Evolutionary conservation across 1,140 invertebrate species (phyloP), one percentile per base, ranked within the genome.

Genomic region (Physella acuta): DNA sequence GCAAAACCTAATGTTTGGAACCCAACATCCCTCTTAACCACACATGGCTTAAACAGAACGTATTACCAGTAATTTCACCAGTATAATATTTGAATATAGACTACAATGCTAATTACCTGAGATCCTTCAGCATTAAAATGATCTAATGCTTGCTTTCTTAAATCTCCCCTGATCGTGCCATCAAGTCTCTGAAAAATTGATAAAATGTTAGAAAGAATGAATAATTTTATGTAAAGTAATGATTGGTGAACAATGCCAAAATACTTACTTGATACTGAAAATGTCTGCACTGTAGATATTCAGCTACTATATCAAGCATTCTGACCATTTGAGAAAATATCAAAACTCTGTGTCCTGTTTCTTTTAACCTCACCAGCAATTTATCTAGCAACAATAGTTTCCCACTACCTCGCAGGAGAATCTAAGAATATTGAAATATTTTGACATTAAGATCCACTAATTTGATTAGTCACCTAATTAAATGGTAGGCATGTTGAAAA

Each of bases 281-380:
- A 76, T 82, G 82, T 68, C 81, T 72, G 24, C 75, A 73, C 44
- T 74, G 75, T 28, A 81, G 71, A 80, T 85, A 84, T 81, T 95
- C 95, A 88, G 96, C 94, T 53, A 99, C 84, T 33, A 99, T 86
- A 84, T 98, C 95, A 76, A 99, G 94, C 93, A 97, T 96, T 82
- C 94, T 92, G 0, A 94, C 97, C 94, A 99, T 97, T 85, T 98
- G 95, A 3, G 95, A 97, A 84, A 97, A 99, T 77, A 99, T 97
- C 2, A 99, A 88, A 0, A 98, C 95, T 68, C 95, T 85, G 85
- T 98, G 95, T 1, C 94, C 94, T 71, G 93, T 91, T 71, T 92
- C 90, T 77, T 95, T 95, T 0, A 99, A 85, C 58, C 91, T 88
- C 55, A 88, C 90, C 28, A 99, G 84, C 52, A 98, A 85, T 39